Conservation (phyloP, 2,888 invertebrate genomes). For the Agrochola macilenta region DNA sequence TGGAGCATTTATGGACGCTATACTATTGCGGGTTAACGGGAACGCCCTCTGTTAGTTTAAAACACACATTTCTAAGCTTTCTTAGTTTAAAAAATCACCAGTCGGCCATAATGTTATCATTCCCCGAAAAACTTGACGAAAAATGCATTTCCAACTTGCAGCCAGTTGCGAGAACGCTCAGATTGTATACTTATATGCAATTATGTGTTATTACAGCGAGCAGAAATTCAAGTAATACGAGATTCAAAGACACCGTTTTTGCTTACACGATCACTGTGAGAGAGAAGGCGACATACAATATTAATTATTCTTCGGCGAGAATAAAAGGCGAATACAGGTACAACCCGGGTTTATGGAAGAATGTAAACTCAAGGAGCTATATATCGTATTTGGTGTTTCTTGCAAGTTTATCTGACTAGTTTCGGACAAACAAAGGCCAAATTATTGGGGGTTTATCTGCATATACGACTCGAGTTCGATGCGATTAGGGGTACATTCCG, state of each 20-base stretch:
- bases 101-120: not conserved
- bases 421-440: not conserved
- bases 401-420: not conserved
- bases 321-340: not conserved
- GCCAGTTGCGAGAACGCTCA: conserved; percentile 1
- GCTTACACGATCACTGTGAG: conserved; percentile 6
- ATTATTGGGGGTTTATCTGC: not conserved
- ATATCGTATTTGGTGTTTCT: not conserved
- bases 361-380: not conserved
- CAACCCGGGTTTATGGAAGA: not conserved
- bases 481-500: not conserved
- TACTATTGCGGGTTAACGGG: too few species aligned
- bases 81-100: not conserved
- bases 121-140: conserved; percentile 6
- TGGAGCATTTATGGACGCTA: too few species aligned
- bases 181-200: conserved; percentile 25
- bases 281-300: not conserved
- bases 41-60: too few species aligned
- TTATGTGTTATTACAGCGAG: conserved; percentile 52
- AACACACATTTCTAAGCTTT: not conserved
- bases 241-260: conserved; percentile 39
- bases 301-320: conserved; percentile 22
- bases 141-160: conserved; percentile 3
- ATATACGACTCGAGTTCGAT: not conserved
- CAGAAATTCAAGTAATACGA: conserved; percentile 52